phyloP scores from a whole-genome alignment of 2,113 vertebrate genomes.

The Oceanites oceanicus region DNA sequence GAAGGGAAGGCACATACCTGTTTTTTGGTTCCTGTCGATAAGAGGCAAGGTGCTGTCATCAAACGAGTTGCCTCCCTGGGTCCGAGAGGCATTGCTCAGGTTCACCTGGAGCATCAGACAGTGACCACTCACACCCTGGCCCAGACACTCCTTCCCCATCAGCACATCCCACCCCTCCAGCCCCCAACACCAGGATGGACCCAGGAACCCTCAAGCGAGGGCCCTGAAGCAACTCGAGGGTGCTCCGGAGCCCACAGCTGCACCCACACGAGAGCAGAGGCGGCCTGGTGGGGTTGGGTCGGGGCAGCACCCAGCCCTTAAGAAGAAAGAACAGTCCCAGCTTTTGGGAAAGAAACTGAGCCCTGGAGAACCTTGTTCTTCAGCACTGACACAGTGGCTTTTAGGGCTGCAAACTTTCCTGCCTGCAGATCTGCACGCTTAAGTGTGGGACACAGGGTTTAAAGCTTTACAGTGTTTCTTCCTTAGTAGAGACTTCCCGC shows the following conservation, averaged over 20 bases:
- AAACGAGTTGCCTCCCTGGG: constrained; percentile 81
- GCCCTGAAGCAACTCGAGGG: neutral
- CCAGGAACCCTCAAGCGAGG: neutral
- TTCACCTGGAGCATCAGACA: constrained; percentile 73
- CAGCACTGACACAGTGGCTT: neutral
- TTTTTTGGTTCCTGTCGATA: constrained; percentile 85
- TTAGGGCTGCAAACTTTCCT: neutral
- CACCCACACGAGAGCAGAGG: accelerated
- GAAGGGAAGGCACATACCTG: constrained; percentile 47
- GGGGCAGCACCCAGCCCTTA: neutral
- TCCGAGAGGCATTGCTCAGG: constrained; percentile 76
- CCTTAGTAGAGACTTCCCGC: neutral
- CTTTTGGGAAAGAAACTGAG: neutral
- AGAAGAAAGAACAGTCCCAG: neutral
- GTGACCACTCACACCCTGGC: neutral
- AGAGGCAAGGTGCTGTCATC: constrained; percentile 95
- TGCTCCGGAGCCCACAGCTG: neutral
- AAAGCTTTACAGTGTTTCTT: neutral
- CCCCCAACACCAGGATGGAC: neutral
- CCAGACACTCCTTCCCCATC: neutral
- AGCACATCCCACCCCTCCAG: neutral
- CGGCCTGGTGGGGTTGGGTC: accelerated
- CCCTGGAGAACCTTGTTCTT: neutral
- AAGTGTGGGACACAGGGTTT: neutral
- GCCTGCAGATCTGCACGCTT: accelerated